These are phyloP conservation scores for Amazona finschi DNA, from an alignment of 2,797 vertebrate species.

Conservation along the genomic window DNA sequence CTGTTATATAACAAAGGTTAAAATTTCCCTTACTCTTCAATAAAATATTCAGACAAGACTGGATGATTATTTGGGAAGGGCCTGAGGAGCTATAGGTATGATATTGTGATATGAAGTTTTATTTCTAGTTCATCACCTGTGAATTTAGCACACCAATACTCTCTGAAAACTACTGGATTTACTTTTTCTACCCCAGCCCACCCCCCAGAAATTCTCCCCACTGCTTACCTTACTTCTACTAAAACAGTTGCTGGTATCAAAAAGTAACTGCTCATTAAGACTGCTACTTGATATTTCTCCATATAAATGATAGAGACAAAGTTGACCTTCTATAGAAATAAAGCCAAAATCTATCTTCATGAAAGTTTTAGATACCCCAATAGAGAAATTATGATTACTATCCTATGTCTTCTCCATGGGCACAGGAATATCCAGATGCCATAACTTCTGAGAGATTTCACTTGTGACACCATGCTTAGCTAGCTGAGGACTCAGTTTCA, in stretches of 20 bases:
- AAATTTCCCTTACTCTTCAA: not conserved
- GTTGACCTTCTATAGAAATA: not conserved
- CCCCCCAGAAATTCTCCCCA: rapidly evolving
- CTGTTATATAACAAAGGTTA: not conserved
- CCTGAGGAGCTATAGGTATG: not conserved
- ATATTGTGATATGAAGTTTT: not conserved
- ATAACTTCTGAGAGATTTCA: not conserved
- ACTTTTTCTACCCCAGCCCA: not conserved
- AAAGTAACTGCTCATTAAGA: not conserved
- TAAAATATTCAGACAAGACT: not conserved
- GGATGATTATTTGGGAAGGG: not conserved
- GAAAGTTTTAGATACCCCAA: not conserved
- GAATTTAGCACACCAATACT: not conserved
- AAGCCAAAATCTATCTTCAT: not conserved
- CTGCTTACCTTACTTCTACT: not conserved
- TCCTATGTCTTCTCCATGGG: not conserved
- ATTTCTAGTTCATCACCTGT: not conserved
- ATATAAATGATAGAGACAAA: not conserved
- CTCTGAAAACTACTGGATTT: not conserved
- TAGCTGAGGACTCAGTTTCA: not conserved
- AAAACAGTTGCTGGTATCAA: not conserved
- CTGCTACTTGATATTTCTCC: not conserved
- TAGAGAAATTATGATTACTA: not conserved
- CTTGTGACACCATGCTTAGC: not conserved
- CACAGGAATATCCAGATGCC: not conserved